These are phyloP conservation scores for Cervus canadensis DNA, from an alignment of 2,113 vertebrate genomes.

Conservation along the genomic window DNA sequence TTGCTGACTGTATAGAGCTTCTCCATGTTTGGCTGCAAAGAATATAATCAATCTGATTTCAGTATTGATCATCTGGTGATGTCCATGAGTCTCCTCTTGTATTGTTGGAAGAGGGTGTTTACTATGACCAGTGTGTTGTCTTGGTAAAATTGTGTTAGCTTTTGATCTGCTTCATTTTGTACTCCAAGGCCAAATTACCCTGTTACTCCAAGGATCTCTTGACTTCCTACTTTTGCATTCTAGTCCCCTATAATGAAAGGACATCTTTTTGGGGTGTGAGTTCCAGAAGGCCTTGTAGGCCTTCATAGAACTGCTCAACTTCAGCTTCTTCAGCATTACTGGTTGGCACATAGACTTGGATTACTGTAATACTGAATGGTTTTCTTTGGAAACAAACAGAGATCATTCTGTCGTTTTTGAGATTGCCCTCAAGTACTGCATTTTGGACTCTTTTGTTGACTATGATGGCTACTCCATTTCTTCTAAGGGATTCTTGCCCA, in stretches of 20 bases:
- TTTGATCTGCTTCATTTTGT: background rate
- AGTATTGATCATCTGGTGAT: background rate
- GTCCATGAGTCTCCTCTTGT: background rate
- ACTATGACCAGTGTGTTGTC: background rate
- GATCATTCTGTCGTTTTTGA: background rate
- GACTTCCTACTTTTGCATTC: background rate
- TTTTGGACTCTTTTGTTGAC: background rate
- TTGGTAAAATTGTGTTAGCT: background rate
- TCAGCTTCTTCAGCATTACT: background rate
- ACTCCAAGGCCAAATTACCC: background rate
- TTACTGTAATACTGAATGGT: background rate
- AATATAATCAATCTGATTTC: background rate
- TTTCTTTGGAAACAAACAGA: background rate
- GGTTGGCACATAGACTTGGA: background rate
- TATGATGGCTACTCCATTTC: background rate
- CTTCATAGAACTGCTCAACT: background rate
- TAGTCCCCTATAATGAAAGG: background rate
- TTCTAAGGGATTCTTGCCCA: background rate
- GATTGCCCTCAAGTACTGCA: background rate
- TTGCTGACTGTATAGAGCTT: background rate
- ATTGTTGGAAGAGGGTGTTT: background rate
- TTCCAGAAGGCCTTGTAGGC: background rate
- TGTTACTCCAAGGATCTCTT: background rate
- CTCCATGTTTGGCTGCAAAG: background rate
- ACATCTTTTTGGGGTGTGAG: background rate